phyloP scores from a whole-genome alignment of 2,797 vertebrate species.

The Pyrocephalus nanus region DNA sequence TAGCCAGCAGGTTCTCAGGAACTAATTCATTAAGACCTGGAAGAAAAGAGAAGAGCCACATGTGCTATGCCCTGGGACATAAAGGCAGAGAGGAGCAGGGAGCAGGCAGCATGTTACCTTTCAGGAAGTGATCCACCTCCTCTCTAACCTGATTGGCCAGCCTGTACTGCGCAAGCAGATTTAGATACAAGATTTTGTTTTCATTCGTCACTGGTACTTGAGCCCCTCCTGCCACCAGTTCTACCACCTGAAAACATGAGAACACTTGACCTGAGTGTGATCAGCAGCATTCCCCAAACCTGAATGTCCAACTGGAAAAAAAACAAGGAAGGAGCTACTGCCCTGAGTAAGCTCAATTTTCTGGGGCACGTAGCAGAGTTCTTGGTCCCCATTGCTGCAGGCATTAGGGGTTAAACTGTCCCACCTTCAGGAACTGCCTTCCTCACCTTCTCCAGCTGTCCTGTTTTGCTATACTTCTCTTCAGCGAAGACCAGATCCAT shows the following conservation, averaged over 20 bases:
- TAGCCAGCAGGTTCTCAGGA: conserved; percentile 97
- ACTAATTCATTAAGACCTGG: conserved; percentile 96
- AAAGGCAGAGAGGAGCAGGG: neutral
- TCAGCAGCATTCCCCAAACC: neutral
- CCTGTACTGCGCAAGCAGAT: conserved; percentile 93
- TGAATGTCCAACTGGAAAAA: neutral
- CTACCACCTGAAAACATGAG: conserved; percentile 84
- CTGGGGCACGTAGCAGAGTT: neutral
- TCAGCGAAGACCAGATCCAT: conserved; percentile 98
- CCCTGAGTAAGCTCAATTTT: neutral
- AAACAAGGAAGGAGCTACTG: neutral
- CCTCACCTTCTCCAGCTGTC: conserved; percentile 97
- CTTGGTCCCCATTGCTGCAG: neutral
- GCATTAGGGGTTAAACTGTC: neutral
- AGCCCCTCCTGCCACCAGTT: conserved; percentile 91
- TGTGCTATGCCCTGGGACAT: neutral
- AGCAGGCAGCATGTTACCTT: conserved; percentile 80
- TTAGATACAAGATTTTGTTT: conserved; percentile 97
- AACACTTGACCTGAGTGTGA: neutral
- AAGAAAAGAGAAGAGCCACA: conserved; percentile 52
- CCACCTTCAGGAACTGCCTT: neutral
- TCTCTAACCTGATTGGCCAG: conserved; percentile 96
- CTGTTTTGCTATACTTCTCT: conserved; percentile 95
- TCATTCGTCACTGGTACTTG: conserved; percentile 93
- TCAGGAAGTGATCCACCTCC: conserved; percentile 97